These are phyloP conservation scores for Siniperca chuatsi DNA, from an alignment of 2,113 vertebrate genomes.

Conservation along the genomic window DNA sequence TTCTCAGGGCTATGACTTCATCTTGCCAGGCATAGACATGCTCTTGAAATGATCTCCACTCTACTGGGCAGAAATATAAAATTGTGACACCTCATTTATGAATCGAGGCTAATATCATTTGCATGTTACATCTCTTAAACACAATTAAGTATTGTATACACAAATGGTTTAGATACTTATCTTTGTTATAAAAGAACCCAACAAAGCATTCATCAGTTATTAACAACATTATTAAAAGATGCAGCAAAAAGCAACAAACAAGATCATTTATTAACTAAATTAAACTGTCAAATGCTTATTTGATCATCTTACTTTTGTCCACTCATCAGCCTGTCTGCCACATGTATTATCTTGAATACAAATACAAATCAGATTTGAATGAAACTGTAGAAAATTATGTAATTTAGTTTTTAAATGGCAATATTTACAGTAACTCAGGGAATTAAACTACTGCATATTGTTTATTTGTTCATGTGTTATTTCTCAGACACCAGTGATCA, in stretches of 20 bases:
- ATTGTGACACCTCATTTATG: neutral
- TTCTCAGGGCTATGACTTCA: slow-evolving; percentile 62
- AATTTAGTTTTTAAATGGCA: no score
- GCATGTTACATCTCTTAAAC: neutral
- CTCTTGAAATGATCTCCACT: slow-evolving; percentile 26
- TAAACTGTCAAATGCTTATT: neutral
- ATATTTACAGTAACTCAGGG: no score
- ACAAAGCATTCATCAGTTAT: neutral
- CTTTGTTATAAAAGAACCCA: neutral
- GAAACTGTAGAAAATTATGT: neutral
- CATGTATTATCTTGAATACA: neutral
- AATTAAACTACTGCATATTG: neutral
- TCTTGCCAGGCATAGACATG: slow-evolving; percentile 29
- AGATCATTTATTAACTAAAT: neutral
- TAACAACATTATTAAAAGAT: neutral
- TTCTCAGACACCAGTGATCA: neutral
- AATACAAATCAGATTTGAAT: slow-evolving; percentile 2
- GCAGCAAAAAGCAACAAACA: neutral
- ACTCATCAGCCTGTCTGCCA: neutral
- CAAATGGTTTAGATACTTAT: neutral
- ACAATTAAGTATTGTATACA: neutral
- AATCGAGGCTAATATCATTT: neutral
- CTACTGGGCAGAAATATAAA: slow-evolving; percentile 9
- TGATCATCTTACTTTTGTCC: neutral
- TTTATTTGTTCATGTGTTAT: neutral